Evolutionary conservation across 2,888 invertebrate species (phyloP).

Genomic region (Lithophane leautieri): DNA sequence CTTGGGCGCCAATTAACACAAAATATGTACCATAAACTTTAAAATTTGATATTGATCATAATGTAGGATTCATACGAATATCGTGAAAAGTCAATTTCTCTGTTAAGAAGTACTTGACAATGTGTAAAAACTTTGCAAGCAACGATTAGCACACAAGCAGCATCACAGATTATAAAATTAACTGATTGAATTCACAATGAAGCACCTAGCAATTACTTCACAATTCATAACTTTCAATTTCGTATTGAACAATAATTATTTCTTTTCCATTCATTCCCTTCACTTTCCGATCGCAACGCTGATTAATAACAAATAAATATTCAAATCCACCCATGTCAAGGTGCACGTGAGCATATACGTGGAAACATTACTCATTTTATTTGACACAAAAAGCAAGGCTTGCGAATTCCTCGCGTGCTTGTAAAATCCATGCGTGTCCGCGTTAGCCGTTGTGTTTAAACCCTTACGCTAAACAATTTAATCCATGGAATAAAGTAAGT

Average conservation of each 20-base stretch:
- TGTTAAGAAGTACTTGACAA: background rate
- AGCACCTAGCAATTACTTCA: background rate
- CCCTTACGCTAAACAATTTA: conserved; percentile 49
- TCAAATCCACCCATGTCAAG: conserved; percentile 6
- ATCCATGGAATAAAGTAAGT: conserved; percentile 45
- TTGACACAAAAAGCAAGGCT: conserved; percentile 10
- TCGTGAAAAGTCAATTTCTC: background rate
- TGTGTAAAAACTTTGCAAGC: background rate
- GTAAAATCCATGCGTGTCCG: conserved; percentile 38
- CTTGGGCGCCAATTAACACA: no score
- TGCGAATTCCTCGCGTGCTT: conserved; percentile 37
- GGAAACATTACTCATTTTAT: conserved; percentile 27
- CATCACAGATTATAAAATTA: background rate
- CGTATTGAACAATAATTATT: background rate
- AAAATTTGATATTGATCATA: background rate
- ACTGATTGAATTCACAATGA: conserved; percentile 4
- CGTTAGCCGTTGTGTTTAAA: conserved; percentile 7
- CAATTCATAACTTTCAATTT: conserved; percentile 31
- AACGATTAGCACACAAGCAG: background rate
- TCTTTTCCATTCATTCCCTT: conserved; percentile 11
- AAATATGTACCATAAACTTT: background rate
- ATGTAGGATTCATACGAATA: background rate
- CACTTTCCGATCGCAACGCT: background rate
- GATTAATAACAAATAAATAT: background rate
- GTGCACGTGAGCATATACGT: conserved; percentile 13